Evolutionary conservation across 92 coral and sea anemone species (phyloP).

Genomic region (Actinostola sp.): DNA sequence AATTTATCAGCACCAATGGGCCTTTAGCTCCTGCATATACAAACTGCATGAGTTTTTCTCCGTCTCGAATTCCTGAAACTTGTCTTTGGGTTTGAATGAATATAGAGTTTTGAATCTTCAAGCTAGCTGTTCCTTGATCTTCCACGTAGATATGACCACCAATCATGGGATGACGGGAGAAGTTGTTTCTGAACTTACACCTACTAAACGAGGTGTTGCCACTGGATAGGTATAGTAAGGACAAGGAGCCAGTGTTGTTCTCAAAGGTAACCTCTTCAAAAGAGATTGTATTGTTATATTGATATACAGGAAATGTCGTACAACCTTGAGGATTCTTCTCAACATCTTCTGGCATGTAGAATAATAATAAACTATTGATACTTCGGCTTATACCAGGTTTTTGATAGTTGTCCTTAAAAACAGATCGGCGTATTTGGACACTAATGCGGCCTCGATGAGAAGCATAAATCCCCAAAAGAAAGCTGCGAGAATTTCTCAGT

Average conservation of each 20-base stretch:
- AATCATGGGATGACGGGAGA: conserved; percentile 8
- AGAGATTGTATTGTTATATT: background rate
- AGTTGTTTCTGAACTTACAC: conserved; percentile 18
- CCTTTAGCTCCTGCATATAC: conserved; percentile 32
- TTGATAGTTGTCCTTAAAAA: conserved; percentile 9
- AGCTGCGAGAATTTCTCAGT: background rate
- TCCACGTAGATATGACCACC: conserved; percentile 29
- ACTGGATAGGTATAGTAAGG: conserved; percentile 12
- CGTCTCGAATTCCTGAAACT: background rate
- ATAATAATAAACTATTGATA: background rate
- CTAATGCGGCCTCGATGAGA: background rate
- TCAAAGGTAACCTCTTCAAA: conserved; percentile 12
- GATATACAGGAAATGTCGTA: background rate
- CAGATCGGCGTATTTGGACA: background rate
- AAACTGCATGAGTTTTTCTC: conserved; percentile 17
- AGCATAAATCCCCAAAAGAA: background rate
- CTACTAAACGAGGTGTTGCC: conserved; percentile 8
- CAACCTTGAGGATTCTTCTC: background rate
- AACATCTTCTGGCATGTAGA: conserved; percentile 7
- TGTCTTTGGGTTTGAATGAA: conserved; percentile 17
- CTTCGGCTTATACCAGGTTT: background rate
- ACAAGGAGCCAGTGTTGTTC: conserved; percentile 27
- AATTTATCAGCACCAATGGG: conserved; percentile 12
- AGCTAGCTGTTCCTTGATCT: conserved; percentile 15
- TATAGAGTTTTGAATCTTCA: conserved; percentile 6